Evolutionary conservation across 2,888 invertebrate species (phyloP).

Genomic region (Uropetala carovei): DNA sequence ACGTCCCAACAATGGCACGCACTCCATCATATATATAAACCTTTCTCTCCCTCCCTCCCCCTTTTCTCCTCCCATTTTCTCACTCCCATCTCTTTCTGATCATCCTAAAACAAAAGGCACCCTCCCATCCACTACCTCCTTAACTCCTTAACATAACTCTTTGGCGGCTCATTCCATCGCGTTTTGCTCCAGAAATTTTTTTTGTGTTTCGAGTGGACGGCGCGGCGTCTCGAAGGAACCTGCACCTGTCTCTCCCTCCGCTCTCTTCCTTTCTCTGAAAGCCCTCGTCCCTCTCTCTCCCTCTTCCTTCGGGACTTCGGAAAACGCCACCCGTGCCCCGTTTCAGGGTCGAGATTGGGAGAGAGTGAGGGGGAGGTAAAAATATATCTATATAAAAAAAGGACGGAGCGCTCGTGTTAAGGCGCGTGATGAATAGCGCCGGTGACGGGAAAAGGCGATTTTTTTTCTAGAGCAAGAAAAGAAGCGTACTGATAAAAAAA

Average conservation of each 20-base stretch:
- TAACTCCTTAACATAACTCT: conserved; percentile 23
- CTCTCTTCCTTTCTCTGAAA: neutral
- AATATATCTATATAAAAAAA: neutral
- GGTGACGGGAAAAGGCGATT: conserved; percentile 1
- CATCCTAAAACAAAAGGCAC: conserved; percentile 52
- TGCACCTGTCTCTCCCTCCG: conserved; percentile 39
- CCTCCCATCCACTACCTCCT: neutral
- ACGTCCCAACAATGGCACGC: conserved; percentile 43
- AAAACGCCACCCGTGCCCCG: conserved; percentile 28
- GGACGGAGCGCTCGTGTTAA: conserved; percentile 44
- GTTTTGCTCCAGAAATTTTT: conserved; percentile 40
- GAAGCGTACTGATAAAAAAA: neutral
- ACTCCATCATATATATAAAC: conserved; percentile 50
- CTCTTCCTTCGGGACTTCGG: neutral
- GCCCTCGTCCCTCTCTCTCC: too few relatives aligned
- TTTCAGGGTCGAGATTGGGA: neutral
- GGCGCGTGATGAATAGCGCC: conserved; percentile 58
- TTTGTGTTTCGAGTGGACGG: conserved; percentile 13
- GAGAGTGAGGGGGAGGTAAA: neutral
- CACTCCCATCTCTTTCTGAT: neutral
- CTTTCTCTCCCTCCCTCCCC: neutral
- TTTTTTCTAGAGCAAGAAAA: conserved; percentile 1
- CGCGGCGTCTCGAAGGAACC: conserved; percentile 40
- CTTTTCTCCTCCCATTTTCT: neutral
- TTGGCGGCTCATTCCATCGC: neutral